These are phyloP conservation scores for Tetheella fluctuosa DNA, from an alignment of 2,888 invertebrate species.

Conservation along the genomic window DNA sequence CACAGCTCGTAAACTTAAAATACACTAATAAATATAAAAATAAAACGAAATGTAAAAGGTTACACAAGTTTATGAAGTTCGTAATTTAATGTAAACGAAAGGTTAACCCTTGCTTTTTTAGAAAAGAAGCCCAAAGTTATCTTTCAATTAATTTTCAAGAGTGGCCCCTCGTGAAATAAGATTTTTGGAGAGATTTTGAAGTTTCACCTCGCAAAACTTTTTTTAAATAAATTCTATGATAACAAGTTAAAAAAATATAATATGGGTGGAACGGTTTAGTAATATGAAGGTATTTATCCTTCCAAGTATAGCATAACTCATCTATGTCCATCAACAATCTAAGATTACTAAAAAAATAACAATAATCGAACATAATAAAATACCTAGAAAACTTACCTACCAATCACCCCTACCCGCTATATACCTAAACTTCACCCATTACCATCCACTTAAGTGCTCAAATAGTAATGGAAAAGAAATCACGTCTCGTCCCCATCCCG, in stretches of 20 bases:
- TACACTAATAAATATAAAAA: constrained; percentile 6
- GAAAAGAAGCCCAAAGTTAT: constrained; percentile 64
- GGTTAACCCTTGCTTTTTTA: constrained; percentile 69
- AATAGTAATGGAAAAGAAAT: constrained; percentile 68
- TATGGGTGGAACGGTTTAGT: background rate
- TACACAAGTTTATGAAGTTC: constrained; percentile 44
- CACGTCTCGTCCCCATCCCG: constrained; percentile 46
- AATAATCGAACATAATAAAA: background rate
- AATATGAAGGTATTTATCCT: background rate
- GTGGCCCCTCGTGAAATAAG: constrained; percentile 34
- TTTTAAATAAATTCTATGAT: constrained; percentile 4
- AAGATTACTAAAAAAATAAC: background rate
- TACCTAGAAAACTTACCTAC: background rate
- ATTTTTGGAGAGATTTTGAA: constrained; percentile 32
- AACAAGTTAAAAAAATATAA: background rate
- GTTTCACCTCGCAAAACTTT: constrained; percentile 13
- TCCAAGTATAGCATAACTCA: background rate
- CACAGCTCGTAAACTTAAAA: no score
- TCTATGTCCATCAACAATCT: background rate
- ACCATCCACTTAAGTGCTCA: constrained; percentile 15
- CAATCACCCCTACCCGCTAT: background rate
- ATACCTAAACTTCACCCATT: constrained; percentile 12
- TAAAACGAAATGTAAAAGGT: constrained; percentile 28
- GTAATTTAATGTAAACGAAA: constrained; percentile 69
- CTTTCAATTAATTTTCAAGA: constrained; percentile 74